These are phyloP conservation scores for Ardeotis arabs DNA, from an alignment of 2,113 vertebrate genomes.

Conservation along the genomic window DNA sequence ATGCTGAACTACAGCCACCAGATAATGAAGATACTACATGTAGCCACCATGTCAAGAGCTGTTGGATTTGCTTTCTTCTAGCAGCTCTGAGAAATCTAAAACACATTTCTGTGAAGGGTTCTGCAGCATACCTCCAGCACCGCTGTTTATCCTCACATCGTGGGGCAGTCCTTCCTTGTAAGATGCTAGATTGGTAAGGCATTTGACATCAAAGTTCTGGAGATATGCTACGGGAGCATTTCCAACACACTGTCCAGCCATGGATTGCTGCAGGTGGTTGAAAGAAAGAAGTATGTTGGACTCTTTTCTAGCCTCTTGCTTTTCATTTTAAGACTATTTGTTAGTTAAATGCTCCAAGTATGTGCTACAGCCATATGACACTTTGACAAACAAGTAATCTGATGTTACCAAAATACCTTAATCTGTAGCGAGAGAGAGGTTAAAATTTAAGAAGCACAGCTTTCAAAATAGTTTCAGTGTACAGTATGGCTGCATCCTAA, in stretches of 20 bases:
- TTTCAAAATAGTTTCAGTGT: not conserved
- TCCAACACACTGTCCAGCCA: constrained; percentile 81
- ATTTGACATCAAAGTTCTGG: constrained; percentile 76
- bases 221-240: constrained; percentile 86
- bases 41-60: not conserved
- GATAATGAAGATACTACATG: not conserved
- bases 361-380: not conserved
- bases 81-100: not conserved
- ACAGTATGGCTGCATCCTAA: not conserved
- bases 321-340: not conserved
- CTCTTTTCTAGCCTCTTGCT: not conserved
- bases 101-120: not conserved
- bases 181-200: constrained; percentile 60
- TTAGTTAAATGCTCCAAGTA: not conserved
- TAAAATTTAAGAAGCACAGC: not conserved
- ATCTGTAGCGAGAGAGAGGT: not conserved
- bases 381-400: not conserved
- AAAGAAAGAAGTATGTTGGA: not conserved
- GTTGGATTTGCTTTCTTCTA: not conserved
- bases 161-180: constrained; percentile 34
- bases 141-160: not conserved
- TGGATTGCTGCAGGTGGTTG: constrained; percentile 69
- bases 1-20: not conserved
- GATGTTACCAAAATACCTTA: not conserved
- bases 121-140: constrained; percentile 59